Conservation (phyloP, 2,888 invertebrate species). For the Sipha maydis region DNA sequence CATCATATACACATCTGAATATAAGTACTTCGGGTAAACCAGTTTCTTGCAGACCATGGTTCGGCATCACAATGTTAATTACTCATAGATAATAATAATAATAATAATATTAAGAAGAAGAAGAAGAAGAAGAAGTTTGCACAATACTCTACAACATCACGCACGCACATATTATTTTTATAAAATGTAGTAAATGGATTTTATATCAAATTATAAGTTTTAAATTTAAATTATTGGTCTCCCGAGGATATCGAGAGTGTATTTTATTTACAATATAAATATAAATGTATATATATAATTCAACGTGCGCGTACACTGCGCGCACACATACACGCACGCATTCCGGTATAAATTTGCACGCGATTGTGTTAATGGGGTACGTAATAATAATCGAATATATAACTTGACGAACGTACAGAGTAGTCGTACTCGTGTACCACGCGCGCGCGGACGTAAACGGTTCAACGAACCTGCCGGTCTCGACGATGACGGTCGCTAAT, state of each 20-base stretch:
- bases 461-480: conserved; percentile 23
- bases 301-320: not conserved
- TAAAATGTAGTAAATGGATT: not conserved
- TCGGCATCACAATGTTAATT: not conserved
- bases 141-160: too few species aligned
- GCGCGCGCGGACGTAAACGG: not conserved
- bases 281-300: too few species aligned
- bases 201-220: conserved; percentile 5
- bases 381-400: conserved; percentile 7
- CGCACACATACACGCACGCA: too few species aligned
- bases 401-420: not conserved
- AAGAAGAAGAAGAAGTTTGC: too few species aligned
- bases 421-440: not conserved
- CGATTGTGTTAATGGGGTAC: not conserved
- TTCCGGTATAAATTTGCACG: conserved; percentile 25
- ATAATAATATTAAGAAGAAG: too few species aligned
- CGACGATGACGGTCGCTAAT: not conserved
- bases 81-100: not conserved
- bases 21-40: conserved; percentile 10
- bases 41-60: conserved; percentile 19
- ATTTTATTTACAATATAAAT: too few species aligned
- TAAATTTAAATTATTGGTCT: not conserved
- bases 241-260: not conserved
- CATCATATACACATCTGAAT: not conserved
- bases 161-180: too few species aligned